Conservation (phyloP, 2,888 invertebrate genomes). For the Nephrotoma guestfalica region DNA sequence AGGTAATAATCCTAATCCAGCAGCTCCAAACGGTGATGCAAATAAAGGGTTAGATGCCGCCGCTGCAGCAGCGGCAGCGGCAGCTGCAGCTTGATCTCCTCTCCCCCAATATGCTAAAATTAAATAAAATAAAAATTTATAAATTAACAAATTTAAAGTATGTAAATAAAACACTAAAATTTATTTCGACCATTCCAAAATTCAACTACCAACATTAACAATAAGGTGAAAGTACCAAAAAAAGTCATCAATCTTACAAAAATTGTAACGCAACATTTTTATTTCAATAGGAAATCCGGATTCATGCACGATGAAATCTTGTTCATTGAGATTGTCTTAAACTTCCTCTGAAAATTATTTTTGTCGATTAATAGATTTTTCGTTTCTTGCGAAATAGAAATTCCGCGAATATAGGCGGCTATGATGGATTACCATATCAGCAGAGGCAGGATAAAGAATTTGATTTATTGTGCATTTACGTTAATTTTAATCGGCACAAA, state of each 20-base stretch:
- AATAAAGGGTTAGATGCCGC: constrained; percentile 32
- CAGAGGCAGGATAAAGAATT: not conserved
- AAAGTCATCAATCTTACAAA: not conserved
- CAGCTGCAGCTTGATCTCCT: constrained; percentile 31
- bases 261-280: not conserved
- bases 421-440: not conserved
- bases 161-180: not conserved
- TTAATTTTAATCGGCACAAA: not conserved
- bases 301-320: not conserved
- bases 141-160: constrained; percentile 10
- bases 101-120: constrained; percentile 70
- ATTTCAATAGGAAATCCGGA: not conserved
- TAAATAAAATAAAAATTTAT: not conserved
- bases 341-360: not conserved
- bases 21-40: constrained; percentile 31
- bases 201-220: not conserved
- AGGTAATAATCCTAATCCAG: constrained; percentile 28
- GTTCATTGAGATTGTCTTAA: not conserved
- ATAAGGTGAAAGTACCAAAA: not conserved
- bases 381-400: not conserved
- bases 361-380: not conserved
- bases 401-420: not conserved
- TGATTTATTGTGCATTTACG: not conserved
- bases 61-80: constrained; percentile 29
- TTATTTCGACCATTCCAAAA: not conserved